Evolutionary conservation across 1,140 invertebrate genomes (phyloP).

Genomic region (Eufriesea mexicana): DNA sequence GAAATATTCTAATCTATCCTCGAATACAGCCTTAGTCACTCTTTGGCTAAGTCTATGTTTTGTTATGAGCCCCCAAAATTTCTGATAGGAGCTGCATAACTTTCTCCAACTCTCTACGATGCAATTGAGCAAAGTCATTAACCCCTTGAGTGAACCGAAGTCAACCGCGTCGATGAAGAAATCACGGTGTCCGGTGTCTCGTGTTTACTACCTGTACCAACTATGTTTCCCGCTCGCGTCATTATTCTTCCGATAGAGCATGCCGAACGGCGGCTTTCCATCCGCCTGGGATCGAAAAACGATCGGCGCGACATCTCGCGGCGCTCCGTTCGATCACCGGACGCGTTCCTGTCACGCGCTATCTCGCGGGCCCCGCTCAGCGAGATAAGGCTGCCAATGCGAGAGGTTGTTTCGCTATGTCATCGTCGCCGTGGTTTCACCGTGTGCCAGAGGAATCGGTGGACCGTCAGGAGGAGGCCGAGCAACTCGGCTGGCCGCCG

Average conservation of each 20-base stretch:
- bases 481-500: not conserved
- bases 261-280: not conserved
- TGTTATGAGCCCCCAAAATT: no score
- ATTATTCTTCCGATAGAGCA: not conserved
- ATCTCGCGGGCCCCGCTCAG: not conserved
- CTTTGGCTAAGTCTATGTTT: no score
- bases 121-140: no score
- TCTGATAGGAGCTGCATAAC: no score
- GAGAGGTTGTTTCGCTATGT: conserved; percentile 15
- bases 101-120: no score
- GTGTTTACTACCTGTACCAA: not conserved
- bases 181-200: no score
- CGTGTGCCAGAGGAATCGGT: not conserved
- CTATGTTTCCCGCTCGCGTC: not conserved
- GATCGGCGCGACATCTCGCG: not conserved
- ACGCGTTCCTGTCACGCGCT: no score
- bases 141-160: no score
- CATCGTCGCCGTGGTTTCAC: conserved; percentile 11
- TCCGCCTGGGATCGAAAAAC: not conserved
- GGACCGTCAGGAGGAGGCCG: no score
- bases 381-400: conserved; percentile 7
- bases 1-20: no score
- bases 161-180: not conserved
- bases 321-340: not conserved
- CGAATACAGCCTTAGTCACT: no score